Percentiles rank a stretch among this genome's conserved stretches.
Evolutionary conservation across 1,140 invertebrate species (phyloP).

Genomic region (Ericerus pela): DNA sequence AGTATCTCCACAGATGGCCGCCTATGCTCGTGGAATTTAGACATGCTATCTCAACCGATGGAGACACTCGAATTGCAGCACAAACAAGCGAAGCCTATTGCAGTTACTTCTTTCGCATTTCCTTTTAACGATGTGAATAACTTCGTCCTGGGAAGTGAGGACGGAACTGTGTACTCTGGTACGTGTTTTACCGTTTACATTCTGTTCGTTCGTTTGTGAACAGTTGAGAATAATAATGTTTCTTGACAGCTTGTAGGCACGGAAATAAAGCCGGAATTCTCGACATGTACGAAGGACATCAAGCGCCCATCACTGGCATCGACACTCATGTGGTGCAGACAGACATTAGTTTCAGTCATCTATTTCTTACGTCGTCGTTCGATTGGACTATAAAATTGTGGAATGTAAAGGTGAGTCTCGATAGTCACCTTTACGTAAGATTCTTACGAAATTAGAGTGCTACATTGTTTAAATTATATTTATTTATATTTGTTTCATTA

Average conservation of each 20-base stretch:
- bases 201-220: too few relatives aligned
- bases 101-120: constrained; percentile 85
- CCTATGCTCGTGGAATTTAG: constrained; percentile 93
- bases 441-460: too few relatives aligned
- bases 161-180: constrained; percentile 86
- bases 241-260: constrained; percentile 60
- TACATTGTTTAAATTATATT: too few relatives aligned
- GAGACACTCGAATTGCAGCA: constrained; percentile 79
- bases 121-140: constrained; percentile 91
- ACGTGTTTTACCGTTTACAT: constrained; percentile 19
- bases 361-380: constrained; percentile 91
- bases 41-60: constrained; percentile 94
- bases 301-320: constrained; percentile 83
- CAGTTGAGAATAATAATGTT: too few relatives aligned
- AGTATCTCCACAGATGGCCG: constrained; percentile 94
- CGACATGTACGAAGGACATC: constrained; percentile 83
- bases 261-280: constrained; percentile 82
- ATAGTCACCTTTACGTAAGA: too few relatives aligned
- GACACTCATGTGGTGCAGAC: constrained; percentile 74
- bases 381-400: constrained; percentile 98
- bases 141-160: constrained; percentile 91
- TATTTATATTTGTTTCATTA: too few relatives aligned
- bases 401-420: constrained; percentile 76
- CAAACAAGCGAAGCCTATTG: constrained; percentile 78
- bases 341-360: constrained; percentile 84